These are phyloP conservation scores for Syngnathus rostellatus DNA, from an alignment of 2,797 vertebrate genomes.

Conservation along the genomic window DNA sequence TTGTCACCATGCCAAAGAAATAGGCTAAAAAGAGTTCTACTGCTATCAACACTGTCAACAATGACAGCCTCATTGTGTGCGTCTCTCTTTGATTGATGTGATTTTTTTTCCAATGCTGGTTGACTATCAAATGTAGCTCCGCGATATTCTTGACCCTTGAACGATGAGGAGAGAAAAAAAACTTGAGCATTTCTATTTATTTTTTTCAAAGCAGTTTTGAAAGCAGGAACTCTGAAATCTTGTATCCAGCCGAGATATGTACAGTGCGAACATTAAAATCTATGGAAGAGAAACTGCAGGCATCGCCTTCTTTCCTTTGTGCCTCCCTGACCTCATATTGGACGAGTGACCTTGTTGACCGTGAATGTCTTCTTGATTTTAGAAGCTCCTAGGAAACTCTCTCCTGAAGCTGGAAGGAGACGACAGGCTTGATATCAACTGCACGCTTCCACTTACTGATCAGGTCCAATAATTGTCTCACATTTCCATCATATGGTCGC, in stretches of 20 bases:
- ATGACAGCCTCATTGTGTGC: no score
- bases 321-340: neutral
- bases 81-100: no score
- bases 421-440: slow-evolving; percentile 95
- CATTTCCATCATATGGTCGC: neutral
- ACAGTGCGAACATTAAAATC: neutral
- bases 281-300: neutral
- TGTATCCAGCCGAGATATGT: neutral
- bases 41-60: no score
- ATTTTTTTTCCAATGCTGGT: no score
- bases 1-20: no score
- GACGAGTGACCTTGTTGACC: neutral
- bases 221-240: neutral
- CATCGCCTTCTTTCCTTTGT: neutral
- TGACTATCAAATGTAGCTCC: no score
- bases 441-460: slow-evolving; percentile 94
- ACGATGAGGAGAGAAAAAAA: neutral
- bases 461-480: slow-evolving; percentile 70
- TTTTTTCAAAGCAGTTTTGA: neutral
- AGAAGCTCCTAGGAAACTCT: slow-evolving; percentile 97
- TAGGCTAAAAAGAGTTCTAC: no score
- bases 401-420: slow-evolving; percentile 95
- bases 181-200: neutral
- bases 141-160: no score
- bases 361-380: slow-evolving; percentile 20